phyloP scores from a whole-genome alignment of 2,888 invertebrate species.

The Drosophila recens region DNA sequence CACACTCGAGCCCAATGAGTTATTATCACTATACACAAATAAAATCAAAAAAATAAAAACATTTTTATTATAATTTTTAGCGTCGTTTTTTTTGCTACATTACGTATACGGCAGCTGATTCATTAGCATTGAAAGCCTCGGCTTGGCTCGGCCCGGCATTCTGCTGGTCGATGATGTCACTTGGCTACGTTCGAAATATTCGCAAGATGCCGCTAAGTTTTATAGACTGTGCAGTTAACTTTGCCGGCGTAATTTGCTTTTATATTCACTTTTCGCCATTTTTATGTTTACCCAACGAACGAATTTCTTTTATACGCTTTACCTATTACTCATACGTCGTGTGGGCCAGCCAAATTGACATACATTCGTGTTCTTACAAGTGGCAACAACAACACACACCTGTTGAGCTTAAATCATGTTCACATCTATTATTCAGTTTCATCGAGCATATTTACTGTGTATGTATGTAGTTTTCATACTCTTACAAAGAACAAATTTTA shows the following conservation, averaged over 20 bases:
- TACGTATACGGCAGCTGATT: slow-evolving; percentile 55
- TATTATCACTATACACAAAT: slow-evolving; percentile 53
- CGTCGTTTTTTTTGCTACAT: slow-evolving; percentile 19
- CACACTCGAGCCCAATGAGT: slow-evolving; percentile 45
- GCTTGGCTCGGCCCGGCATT: slow-evolving; percentile 14
- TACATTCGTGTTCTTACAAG: slow-evolving; percentile 37
- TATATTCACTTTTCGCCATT: slow-evolving; percentile 16
- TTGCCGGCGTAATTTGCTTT: slow-evolving; percentile 24
- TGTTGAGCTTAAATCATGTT: slow-evolving; percentile 28
- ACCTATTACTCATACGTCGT: slow-evolving; percentile 63
- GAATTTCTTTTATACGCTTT: slow-evolving; percentile 52
- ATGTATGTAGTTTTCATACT: not conserved
- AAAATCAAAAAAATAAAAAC: not conserved
- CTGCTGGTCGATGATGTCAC: slow-evolving; percentile 44
- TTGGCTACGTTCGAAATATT: not conserved
- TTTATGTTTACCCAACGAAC: slow-evolving; percentile 40
- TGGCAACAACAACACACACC: slow-evolving; percentile 18
- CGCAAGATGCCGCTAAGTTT: slow-evolving; percentile 14
- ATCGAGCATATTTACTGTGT: slow-evolving; percentile 2
- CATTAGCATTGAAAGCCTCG: slow-evolving; percentile 55
- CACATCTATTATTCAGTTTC: slow-evolving; percentile 7
- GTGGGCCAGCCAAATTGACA: slow-evolving; percentile 66
- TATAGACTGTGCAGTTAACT: slow-evolving; percentile 12
- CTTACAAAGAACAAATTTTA: not conserved
- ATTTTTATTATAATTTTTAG: slow-evolving; percentile 19